These are phyloP conservation scores for Nomada fabriciana DNA, from an alignment of 2,888 invertebrate genomes.

Conservation along the genomic window DNA sequence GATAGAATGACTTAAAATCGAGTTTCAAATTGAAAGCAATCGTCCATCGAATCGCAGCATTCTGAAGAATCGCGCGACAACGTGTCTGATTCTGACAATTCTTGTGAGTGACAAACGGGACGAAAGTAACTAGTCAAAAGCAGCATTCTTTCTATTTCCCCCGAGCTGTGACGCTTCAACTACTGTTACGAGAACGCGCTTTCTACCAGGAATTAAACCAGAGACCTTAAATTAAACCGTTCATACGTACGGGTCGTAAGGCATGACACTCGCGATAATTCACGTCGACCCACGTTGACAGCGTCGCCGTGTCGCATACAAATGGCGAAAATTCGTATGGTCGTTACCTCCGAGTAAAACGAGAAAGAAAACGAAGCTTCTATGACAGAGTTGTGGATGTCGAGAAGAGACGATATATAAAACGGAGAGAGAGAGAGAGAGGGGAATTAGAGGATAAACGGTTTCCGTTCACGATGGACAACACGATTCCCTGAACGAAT, in stretches of 20 bases:
- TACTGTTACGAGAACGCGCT: slow-evolving; percentile 75
- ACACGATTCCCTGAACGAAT: not conserved
- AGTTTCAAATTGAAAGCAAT: not conserved
- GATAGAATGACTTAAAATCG: no score
- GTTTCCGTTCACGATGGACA: slow-evolving; percentile 39
- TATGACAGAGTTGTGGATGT: slow-evolving; percentile 32
- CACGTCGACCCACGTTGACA: slow-evolving; percentile 79
- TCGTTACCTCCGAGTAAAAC: slow-evolving; percentile 68
- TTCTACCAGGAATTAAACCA: slow-evolving; percentile 80
- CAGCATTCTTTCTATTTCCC: slow-evolving; percentile 33
- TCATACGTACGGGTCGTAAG: slow-evolving; percentile 76
- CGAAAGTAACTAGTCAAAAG: slow-evolving; percentile 50
- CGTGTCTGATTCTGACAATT: slow-evolving; percentile 41
- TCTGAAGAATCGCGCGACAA: slow-evolving; percentile 49
- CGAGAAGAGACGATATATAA: not conserved
- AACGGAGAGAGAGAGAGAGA: slow-evolving; percentile 36
- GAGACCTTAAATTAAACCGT: slow-evolving; percentile 82
- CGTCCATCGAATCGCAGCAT: slow-evolving; percentile 3
- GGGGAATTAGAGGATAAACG: slow-evolving; percentile 20
- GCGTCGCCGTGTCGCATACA: slow-evolving; percentile 77
- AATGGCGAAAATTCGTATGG: slow-evolving; percentile 79
- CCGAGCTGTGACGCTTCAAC: slow-evolving; percentile 31
- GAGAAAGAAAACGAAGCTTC: slow-evolving; percentile 43
- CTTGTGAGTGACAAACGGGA: slow-evolving; percentile 48
- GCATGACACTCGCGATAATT: slow-evolving; percentile 81